These are phyloP conservation scores for Pedetes capensis DNA, from an alignment of 2,113 vertebrate species.

Conservation along the genomic window DNA sequence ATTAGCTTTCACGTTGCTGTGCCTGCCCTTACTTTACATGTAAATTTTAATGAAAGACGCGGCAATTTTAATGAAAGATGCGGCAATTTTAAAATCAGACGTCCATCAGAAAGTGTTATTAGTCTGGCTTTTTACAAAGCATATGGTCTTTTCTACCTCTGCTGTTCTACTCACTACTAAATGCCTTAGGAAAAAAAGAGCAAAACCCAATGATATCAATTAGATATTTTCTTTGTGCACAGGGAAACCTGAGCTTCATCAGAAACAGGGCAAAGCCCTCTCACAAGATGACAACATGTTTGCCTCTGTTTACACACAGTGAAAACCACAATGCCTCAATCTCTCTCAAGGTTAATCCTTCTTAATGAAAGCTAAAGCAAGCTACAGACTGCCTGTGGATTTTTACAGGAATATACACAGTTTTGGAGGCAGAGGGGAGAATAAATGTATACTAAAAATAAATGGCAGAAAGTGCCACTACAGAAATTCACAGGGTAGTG, in stretches of 20 bases:
- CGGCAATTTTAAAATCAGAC: slow-evolving; percentile 83
- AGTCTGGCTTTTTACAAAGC: slow-evolving; percentile 80
- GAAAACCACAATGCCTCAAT: slow-evolving; percentile 43
- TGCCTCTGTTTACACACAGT: slow-evolving; percentile 76
- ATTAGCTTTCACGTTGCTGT: slow-evolving; percentile 86
- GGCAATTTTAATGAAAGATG: slow-evolving; percentile 85
- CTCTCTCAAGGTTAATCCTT: slow-evolving; percentile 72
- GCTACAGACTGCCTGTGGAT: slow-evolving; percentile 63
- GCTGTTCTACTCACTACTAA: slow-evolving; percentile 77
- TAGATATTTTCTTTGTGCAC: slow-evolving; percentile 77
- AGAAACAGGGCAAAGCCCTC: slow-evolving; percentile 63
- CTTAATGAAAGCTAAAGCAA: slow-evolving; percentile 77
- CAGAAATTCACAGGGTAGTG: background rate
- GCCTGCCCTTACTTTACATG: slow-evolving; percentile 84
- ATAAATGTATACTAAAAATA: background rate
- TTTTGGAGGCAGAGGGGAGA: slow-evolving; percentile 47
- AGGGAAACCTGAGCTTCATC: slow-evolving; percentile 72
- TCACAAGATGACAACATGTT: slow-evolving; percentile 66
- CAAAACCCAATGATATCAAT: slow-evolving; percentile 76
- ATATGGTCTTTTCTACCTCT: slow-evolving; percentile 75
- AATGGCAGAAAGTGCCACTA: background rate
- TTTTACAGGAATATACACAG: slow-evolving; percentile 40
- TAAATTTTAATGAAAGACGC: slow-evolving; percentile 86
- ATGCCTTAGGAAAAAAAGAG: slow-evolving; percentile 69
- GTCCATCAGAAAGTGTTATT: slow-evolving; percentile 82